phyloP scores from a whole-genome alignment of 2,113 vertebrate genomes.

The Sorex fumeus region DNA sequence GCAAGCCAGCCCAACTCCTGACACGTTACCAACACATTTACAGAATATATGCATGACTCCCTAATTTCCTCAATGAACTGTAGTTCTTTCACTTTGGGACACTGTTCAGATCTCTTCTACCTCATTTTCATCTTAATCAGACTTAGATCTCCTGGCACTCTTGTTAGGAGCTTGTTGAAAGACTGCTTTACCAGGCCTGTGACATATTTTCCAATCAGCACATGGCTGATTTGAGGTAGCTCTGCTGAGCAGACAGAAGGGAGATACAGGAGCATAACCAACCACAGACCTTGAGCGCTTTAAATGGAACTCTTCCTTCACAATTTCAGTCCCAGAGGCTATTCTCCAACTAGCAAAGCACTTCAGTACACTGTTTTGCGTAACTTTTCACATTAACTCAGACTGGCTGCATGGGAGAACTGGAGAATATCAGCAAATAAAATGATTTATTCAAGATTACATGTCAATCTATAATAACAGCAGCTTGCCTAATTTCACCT shows the following conservation, averaged over 20 bases:
- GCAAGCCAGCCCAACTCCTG: neutral
- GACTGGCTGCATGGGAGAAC: neutral
- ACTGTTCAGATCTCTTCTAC: neutral
- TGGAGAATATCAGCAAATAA: slow-evolving; percentile 60
- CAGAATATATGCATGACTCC: neutral
- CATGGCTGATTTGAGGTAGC: neutral
- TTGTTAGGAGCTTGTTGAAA: neutral
- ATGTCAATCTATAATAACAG: neutral
- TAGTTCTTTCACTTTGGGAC: slow-evolving; percentile 11
- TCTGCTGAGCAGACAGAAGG: neutral
- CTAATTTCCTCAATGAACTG: neutral
- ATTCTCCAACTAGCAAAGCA: neutral
- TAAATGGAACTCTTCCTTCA: neutral
- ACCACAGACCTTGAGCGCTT: neutral
- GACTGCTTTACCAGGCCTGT: neutral
- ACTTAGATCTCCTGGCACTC: neutral
- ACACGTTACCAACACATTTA: neutral
- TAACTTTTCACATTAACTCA: neutral
- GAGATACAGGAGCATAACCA: neutral
- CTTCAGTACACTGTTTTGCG: neutral
- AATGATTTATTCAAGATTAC: slow-evolving; percentile 44
- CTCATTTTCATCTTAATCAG: slow-evolving; percentile 54
- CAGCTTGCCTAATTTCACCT: neutral
- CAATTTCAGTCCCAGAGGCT: neutral
- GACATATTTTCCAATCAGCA: neutral